phyloP scores from a whole-genome alignment of 2,797 vertebrate genomes.

The Peromyscus eremicus region DNA sequence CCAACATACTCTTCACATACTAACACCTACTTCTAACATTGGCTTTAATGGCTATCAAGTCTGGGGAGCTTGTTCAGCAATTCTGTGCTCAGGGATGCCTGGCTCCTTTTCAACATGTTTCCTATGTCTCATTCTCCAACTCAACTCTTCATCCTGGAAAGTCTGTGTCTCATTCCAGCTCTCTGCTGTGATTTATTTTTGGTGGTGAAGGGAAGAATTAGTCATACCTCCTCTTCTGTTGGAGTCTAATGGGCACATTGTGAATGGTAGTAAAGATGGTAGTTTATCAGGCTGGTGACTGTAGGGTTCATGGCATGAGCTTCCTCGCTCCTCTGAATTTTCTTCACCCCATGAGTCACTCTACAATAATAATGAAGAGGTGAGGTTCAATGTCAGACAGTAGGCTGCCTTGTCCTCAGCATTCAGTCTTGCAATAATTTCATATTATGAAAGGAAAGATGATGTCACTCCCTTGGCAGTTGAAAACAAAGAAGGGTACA shows the following conservation, averaged over 20 bases:
- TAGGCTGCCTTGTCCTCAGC: conserved; percentile 63
- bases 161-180: conserved; percentile 78
- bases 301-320: conserved; percentile 13
- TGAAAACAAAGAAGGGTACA: conserved; percentile 69
- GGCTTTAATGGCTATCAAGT: conserved; percentile 38
- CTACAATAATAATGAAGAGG: conserved; percentile 70
- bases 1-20: background rate
- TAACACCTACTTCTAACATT: background rate
- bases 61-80: background rate
- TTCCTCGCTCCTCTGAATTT: conserved; percentile 35
- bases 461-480: conserved; percentile 70
- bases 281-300: conserved; percentile 76
- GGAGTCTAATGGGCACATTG: conserved; percentile 73
- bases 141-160: conserved; percentile 78
- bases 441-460: conserved; percentile 71
- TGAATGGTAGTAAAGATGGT: conserved; percentile 69
- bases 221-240: conserved; percentile 77
- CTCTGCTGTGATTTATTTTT: conserved; percentile 79
- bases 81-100: conserved; percentile 46
- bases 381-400: conserved; percentile 69
- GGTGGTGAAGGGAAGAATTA: conserved; percentile 76
- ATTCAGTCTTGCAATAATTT: conserved; percentile 62
- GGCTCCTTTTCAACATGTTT: conserved; percentile 74
- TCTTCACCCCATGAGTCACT: conserved; percentile 70
- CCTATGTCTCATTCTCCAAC: conserved; percentile 73